Percentiles rank a stretch among this genome's conserved stretches.
phyloP scores from a whole-genome alignment of 2,888 invertebrate genomes.

The Lamproptera curius region DNA sequence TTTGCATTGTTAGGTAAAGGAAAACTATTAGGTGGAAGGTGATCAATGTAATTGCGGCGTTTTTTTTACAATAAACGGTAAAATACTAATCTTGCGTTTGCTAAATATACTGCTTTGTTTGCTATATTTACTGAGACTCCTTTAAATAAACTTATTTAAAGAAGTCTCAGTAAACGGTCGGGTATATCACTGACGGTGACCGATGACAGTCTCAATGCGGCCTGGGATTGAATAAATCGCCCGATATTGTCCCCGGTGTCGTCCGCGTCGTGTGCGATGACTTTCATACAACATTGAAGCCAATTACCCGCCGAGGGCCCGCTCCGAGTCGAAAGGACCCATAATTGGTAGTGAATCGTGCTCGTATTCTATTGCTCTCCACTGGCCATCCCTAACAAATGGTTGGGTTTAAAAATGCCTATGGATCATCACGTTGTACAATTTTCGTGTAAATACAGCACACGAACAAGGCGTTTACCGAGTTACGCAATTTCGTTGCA shows the following conservation, averaged over 20 bases:
- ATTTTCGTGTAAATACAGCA: background rate
- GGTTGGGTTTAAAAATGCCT: no score
- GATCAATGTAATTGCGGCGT: no score
- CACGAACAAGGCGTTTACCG: background rate
- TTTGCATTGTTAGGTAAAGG: no score
- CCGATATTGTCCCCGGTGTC: slow-evolving; percentile 38
- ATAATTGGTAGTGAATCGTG: background rate
- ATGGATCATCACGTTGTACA: background rate
- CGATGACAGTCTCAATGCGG: slow-evolving; percentile 46
- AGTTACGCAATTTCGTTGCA: background rate
- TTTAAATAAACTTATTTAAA: no score
- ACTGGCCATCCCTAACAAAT: no score
- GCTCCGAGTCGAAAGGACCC: slow-evolving; percentile 4
- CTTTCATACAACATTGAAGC: slow-evolving; percentile 42
- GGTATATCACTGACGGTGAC: no score
- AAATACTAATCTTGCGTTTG: no score
- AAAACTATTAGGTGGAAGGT: no score
- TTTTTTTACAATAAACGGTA: no score
- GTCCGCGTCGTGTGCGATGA: slow-evolving; percentile 35
- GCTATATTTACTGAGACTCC: no score
- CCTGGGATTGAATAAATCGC: slow-evolving; percentile 54
- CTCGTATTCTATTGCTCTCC: background rate
- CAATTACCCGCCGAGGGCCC: slow-evolving; percentile 32
- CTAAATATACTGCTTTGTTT: no score
- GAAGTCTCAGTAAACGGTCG: no score